phyloP scores from a whole-genome alignment of 1,140 invertebrate genomes.

The Philopotamus ludificatus region DNA sequence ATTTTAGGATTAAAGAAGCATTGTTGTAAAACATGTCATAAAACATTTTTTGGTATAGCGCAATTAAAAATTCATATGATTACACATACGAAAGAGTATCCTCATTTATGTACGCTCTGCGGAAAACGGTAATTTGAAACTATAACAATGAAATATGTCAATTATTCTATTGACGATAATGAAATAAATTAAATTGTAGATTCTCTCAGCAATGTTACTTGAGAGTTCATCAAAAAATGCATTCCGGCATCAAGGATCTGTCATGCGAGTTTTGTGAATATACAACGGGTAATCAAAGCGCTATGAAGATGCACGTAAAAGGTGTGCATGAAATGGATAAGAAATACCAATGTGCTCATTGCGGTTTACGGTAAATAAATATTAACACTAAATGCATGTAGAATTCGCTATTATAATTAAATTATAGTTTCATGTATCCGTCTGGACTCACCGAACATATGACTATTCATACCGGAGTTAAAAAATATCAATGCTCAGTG shows the following conservation, averaged over 20 bases:
- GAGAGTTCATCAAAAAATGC: constrained; percentile 24
- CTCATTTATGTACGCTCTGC: constrained; percentile 22
- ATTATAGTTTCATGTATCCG: constrained; percentile 25
- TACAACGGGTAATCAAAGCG: constrained; percentile 14
- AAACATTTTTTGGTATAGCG: constrained; percentile 14
- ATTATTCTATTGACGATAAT: constrained; percentile 1
- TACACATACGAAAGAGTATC: constrained; percentile 27
- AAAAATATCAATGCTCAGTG: constrained; percentile 15
- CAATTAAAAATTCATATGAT: constrained; percentile 23
- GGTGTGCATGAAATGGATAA: constrained; percentile 27
- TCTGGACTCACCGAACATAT: constrained; percentile 12
- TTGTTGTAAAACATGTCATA: constrained; percentile 7
- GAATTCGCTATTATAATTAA: neutral
- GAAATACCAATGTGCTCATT: constrained; percentile 21
- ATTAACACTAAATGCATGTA: neutral
- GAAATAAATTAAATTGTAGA: constrained; percentile 17
- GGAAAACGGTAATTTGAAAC: constrained; percentile 18
- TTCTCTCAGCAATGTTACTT: constrained; percentile 19
- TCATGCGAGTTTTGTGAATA: constrained; percentile 18
- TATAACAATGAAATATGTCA: no score
- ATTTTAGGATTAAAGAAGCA: constrained; percentile 20
- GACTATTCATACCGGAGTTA: constrained; percentile 23
- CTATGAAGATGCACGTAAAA: constrained; percentile 26
- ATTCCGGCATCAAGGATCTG: constrained; percentile 17
- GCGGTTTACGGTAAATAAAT: constrained; percentile 21